Base-by-base conservation (phyloP, 2,888 invertebrate genomes). In the Drosophila setosimentum region DNA sequence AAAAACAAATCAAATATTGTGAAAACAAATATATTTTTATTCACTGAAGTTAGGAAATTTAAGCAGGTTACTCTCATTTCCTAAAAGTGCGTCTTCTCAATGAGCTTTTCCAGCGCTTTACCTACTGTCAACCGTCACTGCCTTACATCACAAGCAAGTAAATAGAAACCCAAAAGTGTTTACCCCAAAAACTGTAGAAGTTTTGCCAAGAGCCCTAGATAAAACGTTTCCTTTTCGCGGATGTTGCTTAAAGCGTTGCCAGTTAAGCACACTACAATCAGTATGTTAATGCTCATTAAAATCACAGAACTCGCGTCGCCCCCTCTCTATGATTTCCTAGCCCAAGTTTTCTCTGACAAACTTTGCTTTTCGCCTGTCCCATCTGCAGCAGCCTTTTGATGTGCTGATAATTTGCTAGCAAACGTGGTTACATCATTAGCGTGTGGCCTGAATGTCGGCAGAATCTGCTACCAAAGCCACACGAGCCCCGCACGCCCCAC, bases 341-440 rank as follows among this genome's bases (percentile, higher is more conserved):
- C 29, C 42, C 18, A 37, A 76, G 70, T 62, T 71, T 62, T 50
- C 45, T 8, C 57, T 53, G 57, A 11, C 42, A 63, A 61, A 64
- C 70, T 60, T 51, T 1, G 42, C 16, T 3, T 11, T 11, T 53
- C 18, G 8, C 49, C 24, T 42, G 42, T 35, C 35, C 32, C 32
- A 48, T 54, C 11, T 24, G 72, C 57, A 40, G 62, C 57, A 67
- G 51, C 40, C 72, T 81, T 87, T 87, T 85, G 81, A 85, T 85
- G 85, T 83, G 76, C 48, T 77, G 85, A 81, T 89, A 90, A 90
- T 89, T 89, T 90, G 90, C 83, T 78, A 76, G 87, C 87, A 86
- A 88, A 89, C 89, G 89, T 89, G 89, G 88, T 90, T 82, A 88
- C 83, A 87, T 90, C 90, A 90, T 90, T 90, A 90, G 87, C 82